These are phyloP conservation scores for Phyllopteryx taeniolatus DNA, from an alignment of 2,113 vertebrate species.

Conservation along the genomic window DNA sequence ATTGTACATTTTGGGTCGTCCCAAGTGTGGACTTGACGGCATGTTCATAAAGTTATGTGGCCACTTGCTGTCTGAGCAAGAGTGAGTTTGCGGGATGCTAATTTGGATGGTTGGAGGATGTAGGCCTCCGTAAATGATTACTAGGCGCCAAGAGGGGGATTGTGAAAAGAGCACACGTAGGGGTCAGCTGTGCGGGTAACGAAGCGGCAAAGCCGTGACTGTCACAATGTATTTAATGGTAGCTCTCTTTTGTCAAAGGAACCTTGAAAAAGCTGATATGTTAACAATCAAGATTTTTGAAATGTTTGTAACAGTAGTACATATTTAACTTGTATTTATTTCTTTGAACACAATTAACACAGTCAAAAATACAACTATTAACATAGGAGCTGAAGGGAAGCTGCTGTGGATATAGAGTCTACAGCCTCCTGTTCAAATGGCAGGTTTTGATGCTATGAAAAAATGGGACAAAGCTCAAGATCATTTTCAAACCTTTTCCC, in stretches of 20 bases:
- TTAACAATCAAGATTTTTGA: neutral
- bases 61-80: constrained; percentile 77
- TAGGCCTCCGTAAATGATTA: constrained; percentile 77
- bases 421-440: no score
- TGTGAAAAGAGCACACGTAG: constrained; percentile 59
- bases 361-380: no score
- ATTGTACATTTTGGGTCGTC: constrained; percentile 82
- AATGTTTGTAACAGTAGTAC: neutral
- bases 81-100: constrained; percentile 64
- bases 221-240: neutral
- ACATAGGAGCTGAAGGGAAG: no score
- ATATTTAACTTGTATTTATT: no score
- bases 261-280: neutral
- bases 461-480: no score
- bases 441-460: no score
- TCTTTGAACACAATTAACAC: no score
- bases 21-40: constrained; percentile 83
- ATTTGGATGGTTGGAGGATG: constrained; percentile 48
- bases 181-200: constrained; percentile 68
- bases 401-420: no score
- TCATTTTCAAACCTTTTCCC: no score
- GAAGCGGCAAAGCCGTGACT: constrained; percentile 31
- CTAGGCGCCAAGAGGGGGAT: constrained; percentile 69
- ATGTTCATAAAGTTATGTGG: constrained; percentile 68
- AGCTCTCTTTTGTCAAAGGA: neutral